Base-by-base conservation (phyloP, 1,140 invertebrate species). In the Danaus plexippus region DNA sequence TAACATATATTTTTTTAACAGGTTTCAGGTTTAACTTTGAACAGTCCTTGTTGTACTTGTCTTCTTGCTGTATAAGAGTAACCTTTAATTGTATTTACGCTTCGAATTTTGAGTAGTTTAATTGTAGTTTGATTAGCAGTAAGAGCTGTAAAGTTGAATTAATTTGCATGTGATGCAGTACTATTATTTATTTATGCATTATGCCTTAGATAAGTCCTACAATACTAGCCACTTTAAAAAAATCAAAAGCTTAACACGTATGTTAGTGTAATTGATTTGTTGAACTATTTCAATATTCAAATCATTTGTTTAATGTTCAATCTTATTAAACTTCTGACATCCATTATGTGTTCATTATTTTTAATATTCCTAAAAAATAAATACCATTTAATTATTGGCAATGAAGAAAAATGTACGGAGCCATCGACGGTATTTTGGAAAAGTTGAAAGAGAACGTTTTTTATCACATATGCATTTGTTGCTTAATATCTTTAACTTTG, bases 231-330 rank as follows among this genome's bases (percentile, higher is more conserved):
- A 15, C 15, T 15, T 3, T 15, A 15, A 15, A 15, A 15, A 15
- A 15, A 15, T 15, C 15, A 15, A 49, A 63, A 63, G 56, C 55
- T 63, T 58, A 15, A 47, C 42, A 12, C 51, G 15, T 54, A 45
- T 47, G 47, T 51, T 57, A 53, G 42, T 63, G 52, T 54, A 58
- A 66, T 48, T 64, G 59, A 63, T 66, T 69, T 73, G 57, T 69
- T 70, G 60, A 63, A 60, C 61, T 69, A 63, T 63, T 69, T 69
- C 58, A 67, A 65, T 72, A 63, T 60, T 66, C 59, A 57, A 64
- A 57, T 61, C 66, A 67, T 65, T 59, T 61, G 64, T 61, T 69
- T 64, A 56, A 62, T 59, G 66, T 64, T 64, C 55, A 56, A 57
- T 54, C 53, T 49, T 54, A 59, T 59, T 59, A 59, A 59, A 59